phyloP scores from a whole-genome alignment of 2,797 vertebrate genomes.

The Gila robusta region DNA sequence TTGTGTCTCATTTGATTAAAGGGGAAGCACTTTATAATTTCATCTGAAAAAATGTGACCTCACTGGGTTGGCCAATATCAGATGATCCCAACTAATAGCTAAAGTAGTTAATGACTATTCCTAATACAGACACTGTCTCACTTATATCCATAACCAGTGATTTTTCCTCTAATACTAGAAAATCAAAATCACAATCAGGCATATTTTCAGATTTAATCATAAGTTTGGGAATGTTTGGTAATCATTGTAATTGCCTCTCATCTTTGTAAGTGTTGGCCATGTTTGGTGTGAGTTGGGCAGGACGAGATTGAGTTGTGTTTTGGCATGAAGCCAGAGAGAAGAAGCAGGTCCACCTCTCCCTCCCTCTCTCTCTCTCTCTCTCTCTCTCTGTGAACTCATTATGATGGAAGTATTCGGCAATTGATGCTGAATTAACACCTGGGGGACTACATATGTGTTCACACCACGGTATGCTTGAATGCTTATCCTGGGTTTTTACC shows the following conservation, averaged over 20 bases:
- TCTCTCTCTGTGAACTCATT: conserved; percentile 10
- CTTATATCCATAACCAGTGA: conserved; percentile 38
- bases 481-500: conserved; percentile 20
- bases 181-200: conserved; percentile 12
- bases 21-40: conserved; percentile 83
- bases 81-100: conserved; percentile 69
- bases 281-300: conserved; percentile 18
- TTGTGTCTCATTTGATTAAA: conserved; percentile 83
- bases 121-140: conserved; percentile 63
- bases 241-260: conserved; percentile 18
- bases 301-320: conserved; percentile 22
- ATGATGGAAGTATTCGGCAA: conserved; percentile 13
- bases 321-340: conserved; percentile 24
- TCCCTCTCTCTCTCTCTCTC: background rate
- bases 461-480: conserved; percentile 5
- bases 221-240: conserved; percentile 20
- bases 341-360: background rate
- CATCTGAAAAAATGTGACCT: conserved; percentile 80
- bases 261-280: conserved; percentile 7
- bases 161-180: conserved; percentile 32
- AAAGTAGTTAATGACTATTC: conserved; percentile 79
- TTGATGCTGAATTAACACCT: conserved; percentile 26
- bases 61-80: conserved; percentile 71
- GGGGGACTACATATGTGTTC: conserved; percentile 6
- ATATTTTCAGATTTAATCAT: conserved; percentile 11